Evolutionary conservation across 2,113 vertebrate species (phyloP).

Genomic region (Zosterops lateralis): DNA sequence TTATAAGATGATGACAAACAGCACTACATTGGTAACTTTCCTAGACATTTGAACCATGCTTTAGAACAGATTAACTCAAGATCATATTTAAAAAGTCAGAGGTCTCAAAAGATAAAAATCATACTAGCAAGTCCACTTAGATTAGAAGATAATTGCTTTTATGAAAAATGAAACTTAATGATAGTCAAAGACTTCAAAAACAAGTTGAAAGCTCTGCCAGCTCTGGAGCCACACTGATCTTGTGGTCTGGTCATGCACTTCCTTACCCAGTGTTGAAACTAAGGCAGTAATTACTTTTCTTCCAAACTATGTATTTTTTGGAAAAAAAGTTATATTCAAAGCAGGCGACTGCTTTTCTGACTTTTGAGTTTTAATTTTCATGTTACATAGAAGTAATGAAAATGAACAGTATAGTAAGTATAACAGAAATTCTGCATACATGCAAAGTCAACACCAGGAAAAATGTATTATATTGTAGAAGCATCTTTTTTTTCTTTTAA

Average conservation of each 20-base stretch:
- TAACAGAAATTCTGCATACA: background rate
- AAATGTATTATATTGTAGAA: background rate
- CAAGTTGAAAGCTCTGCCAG: background rate
- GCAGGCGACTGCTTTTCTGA: background rate
- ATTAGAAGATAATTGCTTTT: background rate
- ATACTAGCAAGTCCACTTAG: background rate
- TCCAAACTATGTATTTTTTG: background rate
- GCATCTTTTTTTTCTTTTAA: background rate
- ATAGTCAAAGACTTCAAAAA: background rate
- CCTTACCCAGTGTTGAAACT: background rate
- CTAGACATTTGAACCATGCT: background rate
- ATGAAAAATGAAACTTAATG: background rate
- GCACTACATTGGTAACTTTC: background rate
- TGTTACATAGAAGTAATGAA: background rate
- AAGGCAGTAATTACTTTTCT: background rate
- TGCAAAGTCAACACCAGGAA: background rate
- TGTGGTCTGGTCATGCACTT: rapidly evolving
- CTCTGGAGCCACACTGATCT: background rate
- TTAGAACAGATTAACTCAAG: conserved; percentile 30
- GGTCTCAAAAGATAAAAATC: conserved; percentile 7
- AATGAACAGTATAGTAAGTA: background rate
- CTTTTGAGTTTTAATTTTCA: background rate
- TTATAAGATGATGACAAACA: conserved; percentile 55
- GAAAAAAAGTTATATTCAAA: background rate
- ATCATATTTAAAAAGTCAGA: conserved; percentile 29